Percentiles rank a stretch among this genome's conserved stretches.
phyloP scores from a whole-genome alignment of 2,113 vertebrate species.

The Sinocyclocheilus rhinocerous region DNA sequence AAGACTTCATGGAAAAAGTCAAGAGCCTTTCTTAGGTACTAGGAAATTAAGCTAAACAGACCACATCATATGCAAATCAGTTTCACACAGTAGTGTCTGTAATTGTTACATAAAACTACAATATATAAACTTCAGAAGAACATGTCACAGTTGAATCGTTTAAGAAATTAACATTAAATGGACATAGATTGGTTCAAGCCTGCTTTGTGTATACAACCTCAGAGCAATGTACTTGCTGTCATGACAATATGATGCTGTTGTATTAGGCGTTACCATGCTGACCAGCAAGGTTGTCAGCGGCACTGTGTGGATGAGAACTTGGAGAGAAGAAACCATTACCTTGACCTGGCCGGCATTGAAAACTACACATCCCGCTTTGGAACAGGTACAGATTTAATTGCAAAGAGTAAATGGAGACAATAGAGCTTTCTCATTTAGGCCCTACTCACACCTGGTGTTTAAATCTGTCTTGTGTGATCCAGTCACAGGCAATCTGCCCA shows the following conservation, averaged over 20 bases:
- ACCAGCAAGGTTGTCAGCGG: constrained; percentile 88
- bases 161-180: not conserved
- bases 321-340: constrained; percentile 99
- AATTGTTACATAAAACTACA: not conserved
- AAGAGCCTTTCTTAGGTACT: constrained; percentile 86
- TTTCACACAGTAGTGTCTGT: not conserved
- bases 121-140: not conserved
- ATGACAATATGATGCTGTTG: constrained; percentile 58
- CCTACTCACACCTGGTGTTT: too few species aligned
- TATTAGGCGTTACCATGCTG: constrained; percentile 88
- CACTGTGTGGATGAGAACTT: constrained; percentile 97
- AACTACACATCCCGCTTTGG: constrained; percentile 98
- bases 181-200: not conserved
- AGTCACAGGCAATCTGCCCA: too few species aligned
- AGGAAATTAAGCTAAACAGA: not conserved
- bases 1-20: constrained; percentile 90
- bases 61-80: too few species aligned
- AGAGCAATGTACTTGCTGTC: not conserved
- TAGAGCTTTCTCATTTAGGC: not conserved
- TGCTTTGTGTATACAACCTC: too few species aligned
- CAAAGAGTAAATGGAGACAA: not conserved
- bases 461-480: too few species aligned
- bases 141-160: not conserved
- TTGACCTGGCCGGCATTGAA: constrained; percentile 97
- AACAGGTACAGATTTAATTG: constrained; percentile 75